phyloP scores from a whole-genome alignment of 2,888 invertebrate species.

The Antheraea assamensis region DNA sequence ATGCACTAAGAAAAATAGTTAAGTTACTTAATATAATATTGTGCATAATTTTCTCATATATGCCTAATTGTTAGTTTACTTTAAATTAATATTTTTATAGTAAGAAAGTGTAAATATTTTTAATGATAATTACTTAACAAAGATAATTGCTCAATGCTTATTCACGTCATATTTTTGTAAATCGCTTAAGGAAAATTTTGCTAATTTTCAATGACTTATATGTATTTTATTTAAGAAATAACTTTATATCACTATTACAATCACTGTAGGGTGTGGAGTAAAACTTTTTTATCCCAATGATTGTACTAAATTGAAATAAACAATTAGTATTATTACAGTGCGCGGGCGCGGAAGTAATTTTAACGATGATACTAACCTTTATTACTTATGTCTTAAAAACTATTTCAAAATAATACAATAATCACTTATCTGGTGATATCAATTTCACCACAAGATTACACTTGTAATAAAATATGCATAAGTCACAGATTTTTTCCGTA shows the following conservation, averaged over 20 bases:
- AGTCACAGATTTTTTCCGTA: not conserved
- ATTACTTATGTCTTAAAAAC: too few relatives aligned
- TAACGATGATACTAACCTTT: too few relatives aligned
- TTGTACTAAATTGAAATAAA: too few relatives aligned
- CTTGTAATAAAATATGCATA: not conserved
- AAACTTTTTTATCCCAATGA: too few relatives aligned
- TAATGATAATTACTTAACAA: slow-evolving; percentile 31
- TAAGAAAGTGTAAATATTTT: slow-evolving; percentile 18
- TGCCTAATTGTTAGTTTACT: not conserved
- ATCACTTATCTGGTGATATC: not conserved
- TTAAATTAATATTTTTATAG: not conserved
- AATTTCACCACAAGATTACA: not conserved
- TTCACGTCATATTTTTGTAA: slow-evolving; percentile 41
- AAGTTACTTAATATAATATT: not conserved
- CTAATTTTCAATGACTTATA: not conserved
- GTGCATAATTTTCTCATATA: not conserved
- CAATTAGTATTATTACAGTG: too few relatives aligned
- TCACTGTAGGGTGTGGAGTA: too few relatives aligned
- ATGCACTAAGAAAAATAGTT: not conserved
- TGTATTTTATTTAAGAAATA: too few relatives aligned
- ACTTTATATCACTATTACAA: too few relatives aligned
- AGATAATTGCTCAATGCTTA: slow-evolving; percentile 60
- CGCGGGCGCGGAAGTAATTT: too few relatives aligned
- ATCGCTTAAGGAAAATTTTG: slow-evolving; percentile 27
- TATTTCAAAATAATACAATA: too few relatives aligned